A percentile compares a stretch with the other conserved stretches of the same genome.
These are phyloP conservation scores for Volucella bombylans DNA, from an alignment of 2,888 invertebrate species.

Conservation along the genomic window DNA sequence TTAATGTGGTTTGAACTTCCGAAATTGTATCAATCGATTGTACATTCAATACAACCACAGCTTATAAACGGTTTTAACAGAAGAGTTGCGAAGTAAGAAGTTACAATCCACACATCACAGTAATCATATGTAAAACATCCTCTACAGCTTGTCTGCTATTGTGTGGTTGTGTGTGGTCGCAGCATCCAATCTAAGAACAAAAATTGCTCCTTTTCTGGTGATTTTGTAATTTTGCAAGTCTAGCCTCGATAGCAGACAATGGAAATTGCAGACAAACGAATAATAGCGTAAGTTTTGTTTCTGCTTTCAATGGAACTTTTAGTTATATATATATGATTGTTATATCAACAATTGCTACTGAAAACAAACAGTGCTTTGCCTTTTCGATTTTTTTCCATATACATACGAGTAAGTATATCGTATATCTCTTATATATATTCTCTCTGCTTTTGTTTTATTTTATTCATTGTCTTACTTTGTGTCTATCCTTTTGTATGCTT, in stretches of 20 bases:
- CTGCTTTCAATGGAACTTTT: constrained; percentile 12
- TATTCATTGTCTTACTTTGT: constrained; percentile 42
- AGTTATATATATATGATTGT: constrained; percentile 17
- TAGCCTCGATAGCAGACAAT: constrained; percentile 40
- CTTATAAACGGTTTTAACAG: no score
- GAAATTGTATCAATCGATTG: no score
- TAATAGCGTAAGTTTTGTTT: constrained; percentile 25
- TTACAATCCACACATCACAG: no score
- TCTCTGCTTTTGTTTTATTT: constrained; percentile 15
- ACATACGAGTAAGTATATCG: neutral
- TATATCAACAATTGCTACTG: constrained; percentile 34
- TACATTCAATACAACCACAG: no score
- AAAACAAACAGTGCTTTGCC: constrained; percentile 37
- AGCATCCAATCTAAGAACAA: no score
- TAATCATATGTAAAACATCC: no score
- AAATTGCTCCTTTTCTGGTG: constrained; percentile 28
- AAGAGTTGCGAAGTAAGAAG: no score
- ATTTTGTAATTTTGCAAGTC: constrained; percentile 23
- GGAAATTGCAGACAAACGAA: constrained; percentile 8
- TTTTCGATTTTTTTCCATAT: constrained; percentile 12
- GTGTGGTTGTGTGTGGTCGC: no score
- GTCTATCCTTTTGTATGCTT: constrained; percentile 27
- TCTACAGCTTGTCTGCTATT: no score
- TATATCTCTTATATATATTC: no score
- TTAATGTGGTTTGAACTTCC: no score